Percentiles rank a stretch among this genome's conserved stretches.
Conservation (phyloP, 2,888 invertebrate species). For the Chloroclystis v-ata region DNA sequence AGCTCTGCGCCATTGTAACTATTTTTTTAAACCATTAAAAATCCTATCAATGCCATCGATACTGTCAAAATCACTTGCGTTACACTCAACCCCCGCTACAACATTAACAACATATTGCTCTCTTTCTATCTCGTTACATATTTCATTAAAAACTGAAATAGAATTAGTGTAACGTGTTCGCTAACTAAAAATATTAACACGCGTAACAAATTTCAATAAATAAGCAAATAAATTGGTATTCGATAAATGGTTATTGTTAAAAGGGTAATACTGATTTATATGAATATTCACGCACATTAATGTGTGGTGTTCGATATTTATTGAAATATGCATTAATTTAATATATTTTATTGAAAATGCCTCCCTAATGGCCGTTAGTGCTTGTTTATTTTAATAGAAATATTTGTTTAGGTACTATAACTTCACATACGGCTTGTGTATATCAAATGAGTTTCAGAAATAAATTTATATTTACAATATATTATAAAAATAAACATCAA, state of each 20-base stretch:
- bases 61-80: slow-evolving; percentile 62
- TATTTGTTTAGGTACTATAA: slow-evolving; percentile 27
- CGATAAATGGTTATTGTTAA: slow-evolving; percentile 70
- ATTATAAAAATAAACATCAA: not conserved
- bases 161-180: slow-evolving; percentile 43
- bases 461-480: not conserved
- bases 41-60: slow-evolving; percentile 69
- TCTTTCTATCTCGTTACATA: slow-evolving; percentile 44
- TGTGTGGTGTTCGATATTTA: slow-evolving; percentile 46
- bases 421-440: not conserved
- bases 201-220: slow-evolving; percentile 76
- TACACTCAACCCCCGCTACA: slow-evolving; percentile 40
- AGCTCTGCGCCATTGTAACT: slow-evolving; percentile 66
- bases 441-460: not conserved
- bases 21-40: slow-evolving; percentile 76
- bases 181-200: slow-evolving; percentile 54
- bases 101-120: slow-evolving; percentile 37
- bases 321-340: slow-evolving; percentile 44
- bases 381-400: slow-evolving; percentile 34
- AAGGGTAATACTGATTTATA: slow-evolving; percentile 71
- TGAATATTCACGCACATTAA: slow-evolving; percentile 72
- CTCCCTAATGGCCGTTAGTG: slow-evolving; percentile 36
- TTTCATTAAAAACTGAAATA: slow-evolving; percentile 41
- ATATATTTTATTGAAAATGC: slow-evolving; percentile 48
- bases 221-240: slow-evolving; percentile 73